Percentiles rank a stretch among this genome's conserved stretches.
Conservation (phyloP, 2,888 invertebrate species). For the Chaitophorus viminalis region DNA sequence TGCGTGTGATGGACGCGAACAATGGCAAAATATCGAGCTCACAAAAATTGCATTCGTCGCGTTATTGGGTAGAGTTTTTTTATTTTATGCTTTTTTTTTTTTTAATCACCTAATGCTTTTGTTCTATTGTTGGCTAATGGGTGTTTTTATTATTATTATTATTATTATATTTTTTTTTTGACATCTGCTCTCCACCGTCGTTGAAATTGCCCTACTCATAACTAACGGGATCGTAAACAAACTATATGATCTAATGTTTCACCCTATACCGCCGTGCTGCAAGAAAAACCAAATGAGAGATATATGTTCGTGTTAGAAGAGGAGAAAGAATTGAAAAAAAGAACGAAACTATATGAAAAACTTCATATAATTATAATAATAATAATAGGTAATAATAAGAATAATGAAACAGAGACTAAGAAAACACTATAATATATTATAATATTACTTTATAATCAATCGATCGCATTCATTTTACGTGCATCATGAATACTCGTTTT, state of each 20-base stretch:
- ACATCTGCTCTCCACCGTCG: not conserved
- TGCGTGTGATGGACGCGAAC: not conserved
- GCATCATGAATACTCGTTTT: too few relatives aligned
- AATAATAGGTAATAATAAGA: too few relatives aligned
- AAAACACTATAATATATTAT: too few relatives aligned
- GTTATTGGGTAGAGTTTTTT: not conserved
- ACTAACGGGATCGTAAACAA: too few relatives aligned
- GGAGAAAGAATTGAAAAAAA: not conserved
- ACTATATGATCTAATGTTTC: too few relatives aligned
- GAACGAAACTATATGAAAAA: not conserved
- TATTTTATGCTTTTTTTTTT: not conserved
- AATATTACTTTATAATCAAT: too few relatives aligned
- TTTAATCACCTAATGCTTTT: slow-evolving; percentile 10
- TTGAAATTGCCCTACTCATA: not conserved
- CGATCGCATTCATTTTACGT: too few relatives aligned
- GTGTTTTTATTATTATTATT: not conserved
- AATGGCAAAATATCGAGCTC: not conserved
- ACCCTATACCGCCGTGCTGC: too few relatives aligned
- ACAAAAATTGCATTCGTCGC: not conserved
- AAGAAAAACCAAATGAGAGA: too few relatives aligned
- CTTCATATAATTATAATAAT: too few relatives aligned
- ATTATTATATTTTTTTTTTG: not conserved
- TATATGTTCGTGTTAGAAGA: too few relatives aligned
- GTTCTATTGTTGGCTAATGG: not conserved
- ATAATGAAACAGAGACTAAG: too few relatives aligned